Base-by-base conservation (phyloP, 2,888 invertebrate genomes). In the Fragum fragum region DNA sequence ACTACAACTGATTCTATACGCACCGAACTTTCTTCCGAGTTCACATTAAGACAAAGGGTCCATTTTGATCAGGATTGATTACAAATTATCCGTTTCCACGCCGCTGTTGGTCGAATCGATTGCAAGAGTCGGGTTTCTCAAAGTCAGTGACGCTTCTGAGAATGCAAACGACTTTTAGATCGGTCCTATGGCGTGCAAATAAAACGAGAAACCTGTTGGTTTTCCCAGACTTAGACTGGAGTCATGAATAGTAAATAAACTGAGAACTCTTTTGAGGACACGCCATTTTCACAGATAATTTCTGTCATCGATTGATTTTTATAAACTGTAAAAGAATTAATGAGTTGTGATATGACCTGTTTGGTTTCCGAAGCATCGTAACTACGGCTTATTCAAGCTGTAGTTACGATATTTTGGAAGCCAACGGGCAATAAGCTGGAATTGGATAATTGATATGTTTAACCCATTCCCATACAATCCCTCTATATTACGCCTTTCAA, bases 141-240 rank as follows among this genome's bases (percentile, higher is more conserved):
- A 76, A 80, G 80, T 66, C 80, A 80, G 72, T 80, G 80, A 76
- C 80, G 69, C 76, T 80, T 52, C 57, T 59, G 36, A 68, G 55
- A 78, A 26, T 32, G n/a, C 32, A n/a, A 52, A 55, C 68, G 23
- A 39, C 21, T 39, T 72, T 29, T 66, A 71, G 63, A 66, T 57
- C 28, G 72, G 53, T 36, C 14, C 70, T 63, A 47, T 52, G 52
- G n/a, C 47, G 42, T 21, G 66, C 32, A 42, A 21, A 66, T 66
- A 66, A 66, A 66, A 66, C 66, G 52, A 66, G 71, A 78, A 75
- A 80, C 61, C 68, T 80, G 80, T 57, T 57, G 66, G 26, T 23
- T 59, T 80, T 80, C 80, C 80, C 80, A 80, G 71, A 76, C 76
- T 59, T 59, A 73, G 66, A 42, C 52, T 57, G 68, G 72, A 76